Evolutionary conservation across 2,797 vertebrate genomes (phyloP).

Genomic region (Eulemur mongoz): DNA sequence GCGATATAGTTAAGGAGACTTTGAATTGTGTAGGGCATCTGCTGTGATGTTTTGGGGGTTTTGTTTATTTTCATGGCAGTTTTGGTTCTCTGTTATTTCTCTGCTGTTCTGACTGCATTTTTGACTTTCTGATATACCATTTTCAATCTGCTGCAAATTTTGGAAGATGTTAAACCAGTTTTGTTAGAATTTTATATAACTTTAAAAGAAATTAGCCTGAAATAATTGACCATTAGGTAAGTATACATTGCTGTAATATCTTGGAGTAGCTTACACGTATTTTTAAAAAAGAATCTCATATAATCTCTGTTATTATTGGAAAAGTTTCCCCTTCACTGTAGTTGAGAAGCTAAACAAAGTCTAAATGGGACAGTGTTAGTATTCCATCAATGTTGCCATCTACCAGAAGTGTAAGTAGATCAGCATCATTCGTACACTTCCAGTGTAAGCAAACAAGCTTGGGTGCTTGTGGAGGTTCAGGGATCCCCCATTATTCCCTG

Average conservation of each 20-base stretch:
- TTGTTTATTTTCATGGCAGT: background rate
- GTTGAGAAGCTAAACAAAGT: background rate
- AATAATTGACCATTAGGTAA: background rate
- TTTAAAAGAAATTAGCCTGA: slow-evolving; percentile 48
- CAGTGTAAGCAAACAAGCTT: background rate
- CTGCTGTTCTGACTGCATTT: background rate
- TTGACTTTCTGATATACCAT: background rate
- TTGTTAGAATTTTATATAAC: background rate
- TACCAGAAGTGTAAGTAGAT: background rate
- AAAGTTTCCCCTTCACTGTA: background rate
- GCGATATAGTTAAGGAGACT: background rate
- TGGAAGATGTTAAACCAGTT: background rate
- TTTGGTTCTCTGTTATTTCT: background rate
- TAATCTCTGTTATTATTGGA: background rate
- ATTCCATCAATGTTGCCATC: background rate
- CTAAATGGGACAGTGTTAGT: background rate
- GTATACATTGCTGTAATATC: background rate
- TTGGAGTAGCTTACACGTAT: background rate
- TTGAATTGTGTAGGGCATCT: background rate
- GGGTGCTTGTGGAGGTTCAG: background rate
- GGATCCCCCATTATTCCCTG: background rate
- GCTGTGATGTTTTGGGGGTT: background rate
- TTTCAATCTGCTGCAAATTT: slow-evolving; percentile 14
- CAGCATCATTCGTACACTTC: background rate
- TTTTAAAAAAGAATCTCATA: background rate